Conservation (phyloP, 2,888 invertebrate species). For the Andrena haemorrhoa region DNA sequence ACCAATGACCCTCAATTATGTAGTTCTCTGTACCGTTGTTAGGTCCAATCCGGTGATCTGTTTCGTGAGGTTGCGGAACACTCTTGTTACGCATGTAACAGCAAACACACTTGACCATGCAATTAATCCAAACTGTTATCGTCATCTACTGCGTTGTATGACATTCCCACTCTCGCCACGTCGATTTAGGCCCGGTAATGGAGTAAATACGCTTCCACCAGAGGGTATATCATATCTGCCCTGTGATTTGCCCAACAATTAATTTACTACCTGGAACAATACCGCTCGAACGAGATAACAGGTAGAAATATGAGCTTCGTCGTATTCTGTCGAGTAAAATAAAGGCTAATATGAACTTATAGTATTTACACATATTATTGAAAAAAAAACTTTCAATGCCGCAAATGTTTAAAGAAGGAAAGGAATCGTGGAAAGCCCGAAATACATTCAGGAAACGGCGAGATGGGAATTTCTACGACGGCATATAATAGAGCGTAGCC, state of each 20-base stretch:
- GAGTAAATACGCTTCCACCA: slow-evolving; percentile 17
- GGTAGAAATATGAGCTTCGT: neutral
- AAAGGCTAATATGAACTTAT: too few species aligned
- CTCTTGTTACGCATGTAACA: slow-evolving; percentile 54
- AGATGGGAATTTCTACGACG: neutral
- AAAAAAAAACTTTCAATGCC: neutral
- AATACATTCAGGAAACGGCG: slow-evolving; percentile 13
- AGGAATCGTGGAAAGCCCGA: neutral
- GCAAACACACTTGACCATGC: slow-evolving; percentile 49
- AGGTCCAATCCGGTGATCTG: slow-evolving; percentile 41
- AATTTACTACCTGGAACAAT: neutral
- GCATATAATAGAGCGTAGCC: slow-evolving; percentile 21
- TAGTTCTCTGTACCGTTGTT: slow-evolving; percentile 27
- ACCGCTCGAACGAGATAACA: neutral
- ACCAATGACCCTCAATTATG: slow-evolving; percentile 34
- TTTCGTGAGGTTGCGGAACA: slow-evolving; percentile 41
- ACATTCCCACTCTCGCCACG: slow-evolving; percentile 39
- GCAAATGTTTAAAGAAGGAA: neutral
- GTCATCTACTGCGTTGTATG: slow-evolving; percentile 44
- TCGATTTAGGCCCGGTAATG: slow-evolving; percentile 39
- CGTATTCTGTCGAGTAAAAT: too few species aligned
- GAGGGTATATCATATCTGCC: neutral
- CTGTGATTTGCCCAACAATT: slow-evolving; percentile 17
- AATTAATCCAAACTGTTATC: slow-evolving; percentile 59
- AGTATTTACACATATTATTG: too few species aligned